Percentiles rank a stretch among this genome's conserved stretches.
Evolutionary conservation across 2,888 invertebrate species (phyloP).

Genomic region (Alsophila aescularia): DNA sequence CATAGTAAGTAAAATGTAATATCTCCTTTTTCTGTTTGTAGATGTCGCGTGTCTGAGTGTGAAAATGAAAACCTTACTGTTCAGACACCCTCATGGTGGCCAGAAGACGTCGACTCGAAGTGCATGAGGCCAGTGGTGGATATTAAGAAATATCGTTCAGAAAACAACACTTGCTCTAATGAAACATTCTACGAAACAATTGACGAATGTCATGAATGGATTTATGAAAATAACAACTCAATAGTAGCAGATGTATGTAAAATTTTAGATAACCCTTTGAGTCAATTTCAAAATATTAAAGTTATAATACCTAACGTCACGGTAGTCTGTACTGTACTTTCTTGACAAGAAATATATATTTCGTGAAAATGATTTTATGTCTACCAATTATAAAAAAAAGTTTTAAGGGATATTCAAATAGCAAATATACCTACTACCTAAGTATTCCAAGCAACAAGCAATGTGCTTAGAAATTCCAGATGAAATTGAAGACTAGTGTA

Average conservation of each 20-base stretch:
- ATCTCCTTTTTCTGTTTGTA: conserved; percentile 37
- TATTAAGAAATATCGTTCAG: conserved; percentile 36
- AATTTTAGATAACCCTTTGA: no score
- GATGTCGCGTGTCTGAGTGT: conserved; percentile 68
- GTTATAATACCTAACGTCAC: no score
- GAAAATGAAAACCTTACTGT: conserved; percentile 48
- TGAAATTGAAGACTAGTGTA: no score
- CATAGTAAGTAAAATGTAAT: not conserved
- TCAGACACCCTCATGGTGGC: conserved; percentile 65
- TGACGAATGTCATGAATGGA: conserved; percentile 65
- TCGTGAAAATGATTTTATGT: no score
- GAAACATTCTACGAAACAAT: conserved; percentile 51
- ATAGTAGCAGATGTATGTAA: conserved; percentile 64
- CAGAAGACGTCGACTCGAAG: conserved; percentile 53
- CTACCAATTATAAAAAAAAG: no score
- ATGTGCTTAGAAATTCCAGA: no score
- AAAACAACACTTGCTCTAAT: conserved; percentile 58
- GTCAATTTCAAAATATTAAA: no score
- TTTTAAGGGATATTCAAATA: no score
- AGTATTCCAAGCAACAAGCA: no score
- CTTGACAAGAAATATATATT: no score
- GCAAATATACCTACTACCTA: no score
- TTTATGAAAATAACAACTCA: conserved; percentile 67
- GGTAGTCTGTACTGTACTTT: no score
- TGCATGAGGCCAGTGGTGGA: conserved; percentile 60